Base-by-base conservation (phyloP, 2,888 invertebrate genomes). In the Drosophila prostipennis region DNA sequence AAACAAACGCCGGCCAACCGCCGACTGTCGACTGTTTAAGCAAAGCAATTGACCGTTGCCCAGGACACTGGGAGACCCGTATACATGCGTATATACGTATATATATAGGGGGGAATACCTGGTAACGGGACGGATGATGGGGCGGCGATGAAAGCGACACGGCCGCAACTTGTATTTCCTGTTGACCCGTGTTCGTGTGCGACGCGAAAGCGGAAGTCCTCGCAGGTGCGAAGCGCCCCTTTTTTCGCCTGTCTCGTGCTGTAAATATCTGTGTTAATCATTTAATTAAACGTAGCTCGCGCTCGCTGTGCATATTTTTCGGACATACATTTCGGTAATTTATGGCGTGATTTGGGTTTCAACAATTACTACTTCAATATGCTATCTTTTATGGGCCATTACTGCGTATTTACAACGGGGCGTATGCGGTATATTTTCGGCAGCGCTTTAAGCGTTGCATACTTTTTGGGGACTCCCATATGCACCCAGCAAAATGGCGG, bases 201-300 rank as follows among this genome's bases (percentile, higher is more conserved):
- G 46, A 34, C 36, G 54, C 26, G 11, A 46, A 29, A 34, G 34
- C 68, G 65, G 68, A 67, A 46, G 55, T 37, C n/a, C 39, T 46
- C 13, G 39, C 54, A 67, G 65, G 65, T 65, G 65, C 54, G 45
- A 67, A 37, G 40, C 23, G n/a, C 34, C 26, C 11, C 45, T 65
- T 64, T 65, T 54, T 46, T 16, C 11, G 19, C 37, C 68, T 4
- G 26, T 40, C 55, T 46, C 52, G 65, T 68, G 77, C 71, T 68
- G 76, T 88, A 87, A 83, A 84, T 89, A 80, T 89, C 72, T 67
- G 74, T 80, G 87, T 89, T 86, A 87, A 86, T 87, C 87, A 89
- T 89, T 89, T 89, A 85, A 87, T 85, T 86, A 80, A 85, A 79
- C 83, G 29, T 2, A 29, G 29, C 77, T 79, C 79, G 65, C 79